phyloP scores from a whole-genome alignment of 2,888 invertebrate genomes.

The Vannuccia rotundouncinata region DNA sequence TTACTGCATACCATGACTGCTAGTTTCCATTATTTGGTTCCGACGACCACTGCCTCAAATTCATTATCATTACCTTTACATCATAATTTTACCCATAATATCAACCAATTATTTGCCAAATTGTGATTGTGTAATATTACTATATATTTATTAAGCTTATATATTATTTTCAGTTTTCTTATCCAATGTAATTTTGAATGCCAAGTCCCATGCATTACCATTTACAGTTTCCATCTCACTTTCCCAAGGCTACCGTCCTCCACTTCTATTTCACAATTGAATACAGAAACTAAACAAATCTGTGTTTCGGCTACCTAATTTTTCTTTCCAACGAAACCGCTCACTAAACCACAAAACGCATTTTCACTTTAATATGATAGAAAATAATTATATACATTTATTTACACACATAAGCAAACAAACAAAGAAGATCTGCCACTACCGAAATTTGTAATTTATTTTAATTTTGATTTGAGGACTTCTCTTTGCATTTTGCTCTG shows the following conservation, averaged over 20 bases:
- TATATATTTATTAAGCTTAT: neutral
- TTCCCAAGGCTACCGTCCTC: no score
- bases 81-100: neutral
- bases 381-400: neutral
- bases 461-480: neutral
- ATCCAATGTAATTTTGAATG: neutral
- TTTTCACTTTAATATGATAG: neutral
- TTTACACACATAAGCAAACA: no score
- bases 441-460: neutral
- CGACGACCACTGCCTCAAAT: neutral
- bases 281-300: no score
- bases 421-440: neutral
- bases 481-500: neutral
- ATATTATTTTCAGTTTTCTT: neutral
- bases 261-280: no score
- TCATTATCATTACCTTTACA: neutral
- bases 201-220: no score
- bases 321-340: no score
- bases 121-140: neutral
- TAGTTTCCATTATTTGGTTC: neutral
- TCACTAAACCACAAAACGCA: neutral
- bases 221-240: no score
- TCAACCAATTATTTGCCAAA: neutral
- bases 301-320: no score
- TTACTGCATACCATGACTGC: neutral